Evolutionary conservation across 2,797 vertebrate genomes (phyloP).

Genomic region (Hyperoplus lanceolatus): DNA sequence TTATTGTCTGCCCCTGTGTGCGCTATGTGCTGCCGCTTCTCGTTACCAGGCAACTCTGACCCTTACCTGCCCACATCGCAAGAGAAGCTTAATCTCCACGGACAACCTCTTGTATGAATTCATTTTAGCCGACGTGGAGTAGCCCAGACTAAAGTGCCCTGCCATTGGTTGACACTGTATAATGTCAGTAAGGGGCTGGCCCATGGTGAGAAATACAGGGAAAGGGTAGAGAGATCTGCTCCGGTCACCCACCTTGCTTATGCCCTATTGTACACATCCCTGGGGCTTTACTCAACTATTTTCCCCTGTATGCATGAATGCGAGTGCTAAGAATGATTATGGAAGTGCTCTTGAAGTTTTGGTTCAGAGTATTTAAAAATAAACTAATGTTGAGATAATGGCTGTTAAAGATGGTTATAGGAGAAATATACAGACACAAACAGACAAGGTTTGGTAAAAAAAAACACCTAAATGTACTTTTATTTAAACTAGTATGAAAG

Average conservation of each 20-base stretch:
- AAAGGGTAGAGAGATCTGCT: constrained; percentile 72
- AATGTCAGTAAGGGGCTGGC: constrained; percentile 36
- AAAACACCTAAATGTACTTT: too few species aligned
- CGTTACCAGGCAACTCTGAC: constrained; percentile 81
- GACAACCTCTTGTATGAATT: constrained; percentile 79
- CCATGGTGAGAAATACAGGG: constrained; percentile 35
- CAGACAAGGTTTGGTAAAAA: too few species aligned
- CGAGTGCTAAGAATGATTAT: constrained; percentile 28
- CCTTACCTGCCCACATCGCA: constrained; percentile 67
- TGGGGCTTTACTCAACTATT: constrained; percentile 52
- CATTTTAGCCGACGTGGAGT: constrained; percentile 64
- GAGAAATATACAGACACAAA: too few species aligned
- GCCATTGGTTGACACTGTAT: constrained; percentile 58
- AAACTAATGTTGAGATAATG: too few species aligned
- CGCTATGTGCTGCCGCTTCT: constrained; percentile 67
- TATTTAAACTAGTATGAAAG: too few species aligned
- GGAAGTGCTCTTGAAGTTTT: too few species aligned
- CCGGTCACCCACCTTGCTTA: constrained; percentile 66
- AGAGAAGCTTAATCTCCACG: constrained; percentile 72
- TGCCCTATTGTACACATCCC: constrained; percentile 62
- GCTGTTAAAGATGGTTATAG: too few species aligned
- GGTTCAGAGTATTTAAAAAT: too few species aligned
- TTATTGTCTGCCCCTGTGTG: constrained; percentile 72
- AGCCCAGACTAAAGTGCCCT: constrained; percentile 56
- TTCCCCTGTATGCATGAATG: constrained; percentile 41